Conservation (phyloP, 2,113 vertebrate genomes). For the Nerophis ophidion region DNA sequence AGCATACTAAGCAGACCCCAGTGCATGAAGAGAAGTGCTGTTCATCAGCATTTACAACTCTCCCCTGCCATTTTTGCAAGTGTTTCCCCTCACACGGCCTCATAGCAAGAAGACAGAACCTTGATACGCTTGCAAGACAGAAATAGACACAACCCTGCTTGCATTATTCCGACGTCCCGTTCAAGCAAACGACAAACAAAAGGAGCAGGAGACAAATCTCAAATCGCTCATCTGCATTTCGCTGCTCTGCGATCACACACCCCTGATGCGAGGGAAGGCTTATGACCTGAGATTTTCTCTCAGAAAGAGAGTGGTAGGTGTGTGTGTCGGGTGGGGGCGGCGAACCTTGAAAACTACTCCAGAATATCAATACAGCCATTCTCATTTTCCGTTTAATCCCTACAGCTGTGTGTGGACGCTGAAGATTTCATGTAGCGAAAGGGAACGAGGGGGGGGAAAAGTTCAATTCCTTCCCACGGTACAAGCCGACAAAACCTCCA, state of each 20-base stretch:
- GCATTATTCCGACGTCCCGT: background rate
- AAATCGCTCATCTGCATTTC: constrained; percentile 31
- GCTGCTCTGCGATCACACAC: constrained; percentile 12
- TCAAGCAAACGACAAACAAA: constrained; percentile 8
- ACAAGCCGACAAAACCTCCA: background rate
- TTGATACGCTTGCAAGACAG: constrained; percentile 9
- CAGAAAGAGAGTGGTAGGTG: background rate
- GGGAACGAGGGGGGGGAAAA: constrained; percentile 1
- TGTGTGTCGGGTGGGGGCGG: background rate
- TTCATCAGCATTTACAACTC: constrained; percentile 58
- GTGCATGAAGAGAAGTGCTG: constrained; percentile 63
- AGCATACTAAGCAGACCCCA: constrained; percentile 57
- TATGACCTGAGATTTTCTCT: constrained; percentile 40
- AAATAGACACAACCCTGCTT: background rate
- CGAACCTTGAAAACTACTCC: constrained; percentile 21
- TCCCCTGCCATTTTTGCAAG: constrained; percentile 39
- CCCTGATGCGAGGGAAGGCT: constrained; percentile 25
- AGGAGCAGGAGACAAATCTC: constrained; percentile 14
- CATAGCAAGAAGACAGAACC: constrained; percentile 24
- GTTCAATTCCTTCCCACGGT: background rate
- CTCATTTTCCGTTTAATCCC: constrained; percentile 18
- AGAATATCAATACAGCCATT: constrained; percentile 32
- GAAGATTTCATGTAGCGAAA: constrained; percentile 1
- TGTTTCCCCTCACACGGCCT: constrained; percentile 36
- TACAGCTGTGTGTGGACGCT: background rate